Percentiles rank a stretch among this genome's conserved stretches.
Conservation (phyloP, 2,888 invertebrate genomes). For the Melipona beecheii region DNA sequence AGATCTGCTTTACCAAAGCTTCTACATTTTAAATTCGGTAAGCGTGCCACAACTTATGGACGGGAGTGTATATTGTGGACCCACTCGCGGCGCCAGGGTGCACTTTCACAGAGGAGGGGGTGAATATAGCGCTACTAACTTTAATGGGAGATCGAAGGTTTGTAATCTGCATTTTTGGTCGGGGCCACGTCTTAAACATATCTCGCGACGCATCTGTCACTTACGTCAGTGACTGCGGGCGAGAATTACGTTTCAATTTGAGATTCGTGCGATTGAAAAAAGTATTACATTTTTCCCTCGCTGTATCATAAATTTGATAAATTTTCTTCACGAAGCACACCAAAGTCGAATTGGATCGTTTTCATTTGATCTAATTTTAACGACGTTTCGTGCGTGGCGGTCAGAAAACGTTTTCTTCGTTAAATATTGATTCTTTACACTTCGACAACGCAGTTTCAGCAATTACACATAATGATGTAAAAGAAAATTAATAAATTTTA, state of each 20-base stretch:
- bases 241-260: neutral
- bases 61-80: neutral
- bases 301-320: too few species aligned
- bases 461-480: too few species aligned
- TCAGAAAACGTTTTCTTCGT: neutral
- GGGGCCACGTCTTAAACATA: neutral
- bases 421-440: neutral
- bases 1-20: neutral
- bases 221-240: neutral
- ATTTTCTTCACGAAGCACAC: too few species aligned
- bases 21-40: neutral
- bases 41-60: neutral
- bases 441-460: neutral
- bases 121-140: neutral
- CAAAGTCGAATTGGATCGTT: too few species aligned
- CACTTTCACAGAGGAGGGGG: neutral
- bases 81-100: neutral
- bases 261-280: neutral
- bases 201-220: slow-evolving; percentile 1
- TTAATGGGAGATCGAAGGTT: neutral
- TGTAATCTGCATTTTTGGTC: neutral
- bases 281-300: neutral
- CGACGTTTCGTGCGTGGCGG: too few species aligned
- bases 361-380: too few species aligned
- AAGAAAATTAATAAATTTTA: too few species aligned